Base-by-base conservation (phyloP, 1,140 invertebrate species). In the Acyrthosiphon pisum region DNA sequence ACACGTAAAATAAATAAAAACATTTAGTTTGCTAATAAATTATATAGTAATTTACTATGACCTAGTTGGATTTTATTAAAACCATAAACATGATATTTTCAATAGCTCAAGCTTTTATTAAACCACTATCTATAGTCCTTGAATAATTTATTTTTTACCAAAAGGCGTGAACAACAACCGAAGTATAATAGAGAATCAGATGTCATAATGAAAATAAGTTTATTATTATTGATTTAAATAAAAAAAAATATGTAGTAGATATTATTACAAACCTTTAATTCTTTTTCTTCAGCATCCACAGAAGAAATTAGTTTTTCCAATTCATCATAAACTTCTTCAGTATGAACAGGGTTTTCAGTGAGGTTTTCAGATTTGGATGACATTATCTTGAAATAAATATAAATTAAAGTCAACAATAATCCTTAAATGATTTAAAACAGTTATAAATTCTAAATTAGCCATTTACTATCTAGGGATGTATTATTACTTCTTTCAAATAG, bases 191-290 rank as follows among this genome's bases (percentile, higher is more conserved):
- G 1, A 76, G 4, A 76, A 76, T 76, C 4, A n/a, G 1, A 18
- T n/a, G 14, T 76, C n/a, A n/a, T n/a, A 46, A 48, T 48, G 6
- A 46, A 87, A 46, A 46, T 46, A n/a, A 1, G 14, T 46, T 46
- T 46, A 7, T 48, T 18, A n/a, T 48, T n/a, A 87, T 0, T 46
- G 14, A 7, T 87, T 50, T 50, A 50, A 50, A 35, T 0, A 87
- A 30, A 48, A 53, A 53, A 6, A 89, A 0, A 37, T 89, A 50
- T 9, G 22, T 35, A n/a, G 14, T 76, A 76, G 6, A 2, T 68
- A 68, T 76, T 76, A 76, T n/a, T n/a, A 83, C 56, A 35, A 91
- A 92, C 91, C 76, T 91, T 48, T 26, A 89, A 37, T 89, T 89
- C 88, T 92, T 53, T 83, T 50, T 92, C 91, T 14, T 92, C 60